Evolutionary conservation across 1,140 invertebrate species (phyloP).

Genomic region (Bombus waltoni): DNA sequence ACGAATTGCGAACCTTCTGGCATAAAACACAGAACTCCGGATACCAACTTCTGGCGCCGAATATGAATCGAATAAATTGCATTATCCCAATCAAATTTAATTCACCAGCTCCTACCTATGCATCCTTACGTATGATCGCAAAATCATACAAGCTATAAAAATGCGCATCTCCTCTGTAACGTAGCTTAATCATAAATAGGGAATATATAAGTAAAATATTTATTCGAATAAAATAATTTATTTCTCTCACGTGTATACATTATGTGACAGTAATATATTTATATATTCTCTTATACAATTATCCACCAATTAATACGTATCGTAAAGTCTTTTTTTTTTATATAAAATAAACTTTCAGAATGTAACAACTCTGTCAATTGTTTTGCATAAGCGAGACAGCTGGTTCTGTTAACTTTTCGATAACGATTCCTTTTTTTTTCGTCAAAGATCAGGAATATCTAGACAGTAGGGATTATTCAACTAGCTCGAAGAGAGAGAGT

Average conservation of each 20-base stretch:
- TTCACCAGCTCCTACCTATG: background rate
- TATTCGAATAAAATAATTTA: background rate
- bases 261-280: background rate
- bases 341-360: no score
- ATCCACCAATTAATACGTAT: background rate
- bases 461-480: slow-evolving; percentile 25
- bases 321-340: background rate
- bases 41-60: slow-evolving; percentile 71
- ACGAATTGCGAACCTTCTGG: slow-evolving; percentile 76
- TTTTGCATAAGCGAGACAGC: background rate
- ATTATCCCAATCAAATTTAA: slow-evolving; percentile 43
- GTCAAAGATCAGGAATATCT: background rate
- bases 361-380: background rate
- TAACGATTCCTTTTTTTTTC: slow-evolving; percentile 15
- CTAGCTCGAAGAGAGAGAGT: slow-evolving; percentile 23
- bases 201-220: no score
- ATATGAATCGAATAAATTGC: slow-evolving; percentile 65
- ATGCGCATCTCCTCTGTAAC: no score
- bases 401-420: background rate
- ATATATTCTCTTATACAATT: background rate
- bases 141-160: background rate
- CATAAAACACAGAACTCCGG: slow-evolving; percentile 58
- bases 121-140: no score
- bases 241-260: background rate
- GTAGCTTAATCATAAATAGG: background rate